These are phyloP conservation scores for Coptodon bakossiorum DNA, from an alignment of 2,113 vertebrate species.

Conservation along the genomic window DNA sequence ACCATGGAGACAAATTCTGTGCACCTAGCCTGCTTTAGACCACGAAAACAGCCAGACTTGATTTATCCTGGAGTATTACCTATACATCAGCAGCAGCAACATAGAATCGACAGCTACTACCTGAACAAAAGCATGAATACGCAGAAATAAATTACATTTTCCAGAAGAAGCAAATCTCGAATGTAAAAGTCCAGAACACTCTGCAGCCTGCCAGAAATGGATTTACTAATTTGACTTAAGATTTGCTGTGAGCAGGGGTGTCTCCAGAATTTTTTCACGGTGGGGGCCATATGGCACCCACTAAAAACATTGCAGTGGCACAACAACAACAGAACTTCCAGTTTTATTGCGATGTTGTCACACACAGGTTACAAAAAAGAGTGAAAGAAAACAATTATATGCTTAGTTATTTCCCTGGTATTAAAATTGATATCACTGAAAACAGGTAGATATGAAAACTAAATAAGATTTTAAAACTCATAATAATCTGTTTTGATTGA, in stretches of 20 bases:
- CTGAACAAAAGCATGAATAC: neutral
- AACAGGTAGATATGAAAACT: neutral
- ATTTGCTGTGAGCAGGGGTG: neutral
- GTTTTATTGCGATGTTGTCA: neutral
- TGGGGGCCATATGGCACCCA: neutral
- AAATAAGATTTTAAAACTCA: neutral
- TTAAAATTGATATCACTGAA: neutral
- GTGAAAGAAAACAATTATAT: neutral
- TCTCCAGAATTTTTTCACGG: neutral
- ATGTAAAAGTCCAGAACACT: neutral
- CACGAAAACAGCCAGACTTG: neutral
- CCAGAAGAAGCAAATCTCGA: neutral
- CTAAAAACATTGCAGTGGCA: neutral
- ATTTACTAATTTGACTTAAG: neutral
- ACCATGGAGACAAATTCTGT: neutral
- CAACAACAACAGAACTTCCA: neutral
- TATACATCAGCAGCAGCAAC: neutral
- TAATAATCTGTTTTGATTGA: neutral
- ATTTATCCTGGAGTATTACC: neutral
- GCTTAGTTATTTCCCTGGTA: neutral
- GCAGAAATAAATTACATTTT: neutral
- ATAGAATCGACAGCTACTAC: neutral
- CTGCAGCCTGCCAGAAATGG: neutral
- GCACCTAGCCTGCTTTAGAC: neutral
- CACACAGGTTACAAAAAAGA: neutral